These are phyloP conservation scores for Ammodytes dubius DNA, from an alignment of 2,113 vertebrate genomes.

Conservation along the genomic window DNA sequence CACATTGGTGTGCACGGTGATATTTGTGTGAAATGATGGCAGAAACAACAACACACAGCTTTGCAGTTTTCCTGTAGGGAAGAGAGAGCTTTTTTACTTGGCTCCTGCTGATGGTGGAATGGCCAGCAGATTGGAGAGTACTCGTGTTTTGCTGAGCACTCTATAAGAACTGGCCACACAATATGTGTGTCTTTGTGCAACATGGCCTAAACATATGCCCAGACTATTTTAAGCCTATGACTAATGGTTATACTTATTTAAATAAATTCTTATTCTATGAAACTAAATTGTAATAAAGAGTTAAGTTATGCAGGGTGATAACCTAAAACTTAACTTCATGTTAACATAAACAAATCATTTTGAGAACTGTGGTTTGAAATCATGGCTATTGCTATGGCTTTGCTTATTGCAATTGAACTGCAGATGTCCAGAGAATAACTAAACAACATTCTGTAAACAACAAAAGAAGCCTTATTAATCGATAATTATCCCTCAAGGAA, in stretches of 20 bases:
- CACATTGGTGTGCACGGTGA: constrained; percentile 53
- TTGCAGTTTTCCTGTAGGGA: constrained; percentile 42
- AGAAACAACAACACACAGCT: constrained; percentile 34
- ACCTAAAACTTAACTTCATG: neutral
- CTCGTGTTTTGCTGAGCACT: constrained; percentile 35
- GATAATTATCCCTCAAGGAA: no score
- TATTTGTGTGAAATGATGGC: constrained; percentile 28
- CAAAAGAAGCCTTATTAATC: no score
- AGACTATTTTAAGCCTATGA: neutral
- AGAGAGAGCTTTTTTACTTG: constrained; percentile 45
- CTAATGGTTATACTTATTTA: neutral
- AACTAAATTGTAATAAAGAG: neutral
- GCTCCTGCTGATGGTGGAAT: constrained; percentile 59
- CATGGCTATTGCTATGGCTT: no score
- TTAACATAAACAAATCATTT: neutral
- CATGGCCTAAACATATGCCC: constrained; percentile 3
- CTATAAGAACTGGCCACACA: constrained; percentile 23
- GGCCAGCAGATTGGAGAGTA: constrained; percentile 41
- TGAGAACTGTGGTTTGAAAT: no score
- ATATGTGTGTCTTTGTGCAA: neutral
- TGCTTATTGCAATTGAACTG: no score
- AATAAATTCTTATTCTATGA: no score
- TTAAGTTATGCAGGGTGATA: neutral
- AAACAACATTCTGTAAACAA: no score
- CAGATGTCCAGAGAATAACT: no score